A percentile compares a stretch with the other conserved stretches of the same genome.
phyloP scores from a whole-genome alignment of 2,113 vertebrate species.

The Ameiurus melas region DNA sequence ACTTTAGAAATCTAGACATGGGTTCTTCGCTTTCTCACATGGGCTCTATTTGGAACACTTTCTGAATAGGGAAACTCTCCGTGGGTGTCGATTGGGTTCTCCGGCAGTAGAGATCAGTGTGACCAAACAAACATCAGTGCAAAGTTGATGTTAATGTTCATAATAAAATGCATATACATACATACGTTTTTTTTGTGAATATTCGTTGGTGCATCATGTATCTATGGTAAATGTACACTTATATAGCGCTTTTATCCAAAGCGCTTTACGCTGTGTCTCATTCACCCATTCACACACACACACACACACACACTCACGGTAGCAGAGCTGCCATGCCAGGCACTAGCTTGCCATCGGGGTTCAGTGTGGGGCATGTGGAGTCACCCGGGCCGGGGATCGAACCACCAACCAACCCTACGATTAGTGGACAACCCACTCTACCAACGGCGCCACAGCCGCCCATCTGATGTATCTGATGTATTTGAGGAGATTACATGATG shows the following conservation, averaged over 20 bases:
- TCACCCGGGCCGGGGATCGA: no score
- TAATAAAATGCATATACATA: not conserved
- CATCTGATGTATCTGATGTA: not conserved
- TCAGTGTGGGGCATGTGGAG: no score
- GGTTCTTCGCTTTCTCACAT: not conserved
- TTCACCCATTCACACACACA: no score
- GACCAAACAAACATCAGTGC: not conserved
- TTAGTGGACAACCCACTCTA: no score
- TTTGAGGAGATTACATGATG: not conserved
- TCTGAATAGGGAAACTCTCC: not conserved
- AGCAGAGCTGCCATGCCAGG: no score
- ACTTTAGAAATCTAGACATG: not conserved
- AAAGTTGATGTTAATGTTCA: not conserved
- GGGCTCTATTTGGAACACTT: not conserved
- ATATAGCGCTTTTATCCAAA: no score
- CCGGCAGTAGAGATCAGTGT: not conserved
- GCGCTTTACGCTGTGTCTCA: no score
- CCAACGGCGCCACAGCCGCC: no score
- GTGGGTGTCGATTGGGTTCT: not conserved
- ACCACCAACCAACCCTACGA: no score
- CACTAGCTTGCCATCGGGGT: no score
- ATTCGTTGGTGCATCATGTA: not conserved
- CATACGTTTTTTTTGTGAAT: not conserved
- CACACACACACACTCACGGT: no score
- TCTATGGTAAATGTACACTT: no score